Evolutionary conservation across 2,113 vertebrate species (phyloP).

Genomic region (Pipra filicauda): DNA sequence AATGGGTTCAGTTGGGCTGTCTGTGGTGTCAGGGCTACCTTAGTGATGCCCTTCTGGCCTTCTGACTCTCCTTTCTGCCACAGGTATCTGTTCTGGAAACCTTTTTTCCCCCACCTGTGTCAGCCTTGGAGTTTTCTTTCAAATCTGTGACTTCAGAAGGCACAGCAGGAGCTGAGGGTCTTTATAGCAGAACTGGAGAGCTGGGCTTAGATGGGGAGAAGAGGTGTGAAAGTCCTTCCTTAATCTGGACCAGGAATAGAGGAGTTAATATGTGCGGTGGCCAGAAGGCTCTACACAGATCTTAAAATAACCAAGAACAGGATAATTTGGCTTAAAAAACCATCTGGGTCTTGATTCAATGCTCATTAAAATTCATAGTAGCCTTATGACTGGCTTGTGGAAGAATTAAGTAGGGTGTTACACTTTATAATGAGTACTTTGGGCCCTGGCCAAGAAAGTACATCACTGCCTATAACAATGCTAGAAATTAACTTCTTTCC

Average conservation of each 20-base stretch:
- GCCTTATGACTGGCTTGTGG: conserved; percentile 45
- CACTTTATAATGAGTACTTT: conserved; percentile 12
- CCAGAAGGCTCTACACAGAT: conserved; percentile 7
- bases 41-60: background rate
- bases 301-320: conserved; percentile 53
- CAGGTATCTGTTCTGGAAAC: background rate
- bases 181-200: background rate
- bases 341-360: conserved; percentile 42
- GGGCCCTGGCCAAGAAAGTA: background rate
- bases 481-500: background rate
- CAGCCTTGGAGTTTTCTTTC: background rate
- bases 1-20: background rate
- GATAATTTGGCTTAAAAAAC: conserved; percentile 50
- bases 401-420: conserved; percentile 33
- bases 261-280: background rate
- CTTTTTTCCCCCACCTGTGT: background rate
- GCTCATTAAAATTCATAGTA: conserved; percentile 48
- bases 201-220: background rate
- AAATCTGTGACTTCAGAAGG: background rate
- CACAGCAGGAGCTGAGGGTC: background rate
- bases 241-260: background rate
- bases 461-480: background rate
- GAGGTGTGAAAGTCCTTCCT: background rate
- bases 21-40: background rate
- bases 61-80: background rate